phyloP scores from a whole-genome alignment of 2,113 vertebrate genomes.

The Sylvicapra grimmia region DNA sequence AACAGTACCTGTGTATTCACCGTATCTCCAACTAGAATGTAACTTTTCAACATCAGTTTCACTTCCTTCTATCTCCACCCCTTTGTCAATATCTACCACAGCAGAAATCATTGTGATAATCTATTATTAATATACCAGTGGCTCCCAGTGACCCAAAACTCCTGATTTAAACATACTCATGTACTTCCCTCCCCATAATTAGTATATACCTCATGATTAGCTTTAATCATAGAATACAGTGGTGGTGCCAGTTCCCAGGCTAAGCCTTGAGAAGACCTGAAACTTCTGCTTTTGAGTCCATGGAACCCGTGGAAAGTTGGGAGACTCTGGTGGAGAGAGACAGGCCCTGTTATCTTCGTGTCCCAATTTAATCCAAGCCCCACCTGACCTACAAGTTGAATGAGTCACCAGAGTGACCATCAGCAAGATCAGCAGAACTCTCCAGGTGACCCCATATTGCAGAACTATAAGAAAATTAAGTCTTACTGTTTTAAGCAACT shows the following conservation, averaged over 20 bases:
- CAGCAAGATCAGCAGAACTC: background rate
- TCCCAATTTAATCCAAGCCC: background rate
- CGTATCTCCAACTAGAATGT: background rate
- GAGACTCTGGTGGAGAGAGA: background rate
- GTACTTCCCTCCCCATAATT: background rate
- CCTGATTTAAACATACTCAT: background rate
- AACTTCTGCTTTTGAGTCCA: background rate
- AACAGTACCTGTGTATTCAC: background rate
- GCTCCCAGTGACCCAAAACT: background rate
- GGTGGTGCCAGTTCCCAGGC: background rate
- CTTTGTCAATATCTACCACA: background rate
- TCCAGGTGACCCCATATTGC: background rate
- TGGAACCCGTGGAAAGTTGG: background rate
- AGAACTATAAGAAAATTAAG: slow-evolving; percentile 13
- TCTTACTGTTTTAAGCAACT: background rate
- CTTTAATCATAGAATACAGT: background rate
- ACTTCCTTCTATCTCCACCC: background rate
- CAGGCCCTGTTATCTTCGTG: background rate
- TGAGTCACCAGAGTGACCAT: background rate
- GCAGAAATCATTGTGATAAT: too few species aligned
- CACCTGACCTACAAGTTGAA: background rate
- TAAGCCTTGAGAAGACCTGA: background rate
- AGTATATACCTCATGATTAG: background rate
- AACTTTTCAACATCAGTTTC: background rate
- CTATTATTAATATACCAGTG: background rate